phyloP scores from a whole-genome alignment of 2,888 invertebrate species.

The Agrypnus murinus region DNA sequence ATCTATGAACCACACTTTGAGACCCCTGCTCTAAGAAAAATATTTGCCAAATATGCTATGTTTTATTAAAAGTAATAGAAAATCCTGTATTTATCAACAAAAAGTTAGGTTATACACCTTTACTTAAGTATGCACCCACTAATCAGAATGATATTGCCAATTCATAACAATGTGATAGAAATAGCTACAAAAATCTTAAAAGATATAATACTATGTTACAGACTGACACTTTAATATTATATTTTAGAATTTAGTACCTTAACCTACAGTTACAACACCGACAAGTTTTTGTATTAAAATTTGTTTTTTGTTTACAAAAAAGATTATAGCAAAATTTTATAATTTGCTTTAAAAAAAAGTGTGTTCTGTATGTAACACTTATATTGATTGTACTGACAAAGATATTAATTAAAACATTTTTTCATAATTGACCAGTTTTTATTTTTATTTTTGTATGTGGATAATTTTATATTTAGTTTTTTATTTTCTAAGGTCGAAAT shows the following conservation, averaged over 20 bases:
- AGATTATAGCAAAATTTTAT: conserved; percentile 3
- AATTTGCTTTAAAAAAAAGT: conserved; percentile 17
- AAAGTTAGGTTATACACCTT: no score
- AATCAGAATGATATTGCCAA: conserved; percentile 2
- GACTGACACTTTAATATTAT: conserved; percentile 14
- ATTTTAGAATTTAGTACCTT: not conserved
- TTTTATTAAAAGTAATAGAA: no score
- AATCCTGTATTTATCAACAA: no score
- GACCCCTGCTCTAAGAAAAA: no score
- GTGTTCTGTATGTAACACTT: conserved; percentile 26
- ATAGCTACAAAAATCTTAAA: not conserved
- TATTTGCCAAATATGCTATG: no score
- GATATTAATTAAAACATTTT: conserved; percentile 22
- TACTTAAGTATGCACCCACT: no score
- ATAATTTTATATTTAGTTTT: conserved; percentile 16
- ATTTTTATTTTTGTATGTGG: conserved; percentile 19
- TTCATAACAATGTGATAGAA: conserved; percentile 1
- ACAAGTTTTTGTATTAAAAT: not conserved
- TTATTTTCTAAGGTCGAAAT: no score
- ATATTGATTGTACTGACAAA: conserved; percentile 25
- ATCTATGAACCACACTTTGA: no score
- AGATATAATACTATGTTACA: conserved; percentile 4
- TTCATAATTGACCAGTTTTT: conserved; percentile 13
- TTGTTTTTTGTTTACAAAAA: no score
- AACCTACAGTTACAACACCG: not conserved